Percentiles rank a stretch among this genome's conserved stretches.
These are phyloP conservation scores for Drosophila virilis DNA, from an alignment of 1,140 invertebrate genomes.

Conservation along the genomic window DNA sequence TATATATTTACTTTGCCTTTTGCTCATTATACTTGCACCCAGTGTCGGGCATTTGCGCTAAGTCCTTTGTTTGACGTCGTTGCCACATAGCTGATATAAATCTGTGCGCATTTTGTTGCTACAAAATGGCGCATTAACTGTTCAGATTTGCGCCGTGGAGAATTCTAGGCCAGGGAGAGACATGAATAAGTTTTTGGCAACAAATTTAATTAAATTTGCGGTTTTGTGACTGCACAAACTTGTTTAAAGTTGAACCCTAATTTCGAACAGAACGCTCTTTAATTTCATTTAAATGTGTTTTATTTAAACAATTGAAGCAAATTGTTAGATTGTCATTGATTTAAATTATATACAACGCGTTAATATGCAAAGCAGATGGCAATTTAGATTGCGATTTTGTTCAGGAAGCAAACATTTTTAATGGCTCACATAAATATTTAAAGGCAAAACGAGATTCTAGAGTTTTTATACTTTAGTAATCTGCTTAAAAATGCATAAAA, in stretches of 20 bases:
- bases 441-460: neutral
- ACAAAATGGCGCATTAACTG: slow-evolving; percentile 39
- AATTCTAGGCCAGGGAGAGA: slow-evolving; percentile 10
- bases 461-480: neutral
- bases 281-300: slow-evolving; percentile 13
- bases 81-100: slow-evolving; percentile 29
- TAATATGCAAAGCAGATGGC: neutral
- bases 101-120: slow-evolving; percentile 39
- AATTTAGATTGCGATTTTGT: neutral
- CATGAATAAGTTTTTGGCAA: slow-evolving; percentile 17
- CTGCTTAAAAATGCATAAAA: neutral
- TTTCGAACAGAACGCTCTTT: neutral
- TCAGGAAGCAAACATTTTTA: neutral
- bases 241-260: slow-evolving; percentile 8
- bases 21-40: slow-evolving; percentile 25
- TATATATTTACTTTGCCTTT: slow-evolving; percentile 63
- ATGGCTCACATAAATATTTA: slow-evolving; percentile 1
- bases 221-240: slow-evolving; percentile 16
- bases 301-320: neutral
- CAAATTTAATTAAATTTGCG: slow-evolving; percentile 51
- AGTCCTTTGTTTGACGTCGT: slow-evolving; percentile 2
- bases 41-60: slow-evolving; percentile 21
- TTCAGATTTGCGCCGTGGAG: slow-evolving; percentile 14
- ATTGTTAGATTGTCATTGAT: neutral
- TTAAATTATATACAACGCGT: neutral